Percentiles rank a stretch among this genome's conserved stretches.
These are phyloP conservation scores for Oreohelix idahoensis DNA, from an alignment of 1,140 invertebrate species.

Conservation along the genomic window DNA sequence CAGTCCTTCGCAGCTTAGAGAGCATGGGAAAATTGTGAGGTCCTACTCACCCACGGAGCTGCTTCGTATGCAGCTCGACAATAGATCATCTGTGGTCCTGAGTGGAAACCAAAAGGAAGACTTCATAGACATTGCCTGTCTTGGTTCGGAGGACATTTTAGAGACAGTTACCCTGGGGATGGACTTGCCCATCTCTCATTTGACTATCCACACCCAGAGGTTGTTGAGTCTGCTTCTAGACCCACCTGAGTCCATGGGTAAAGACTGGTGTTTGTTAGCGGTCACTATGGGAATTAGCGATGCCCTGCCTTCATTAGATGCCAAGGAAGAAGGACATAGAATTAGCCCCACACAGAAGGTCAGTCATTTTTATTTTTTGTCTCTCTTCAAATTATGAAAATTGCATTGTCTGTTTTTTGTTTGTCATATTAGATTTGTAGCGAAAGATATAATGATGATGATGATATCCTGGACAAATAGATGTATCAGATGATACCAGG, in stretches of 20 bases:
- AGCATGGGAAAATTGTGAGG: slow-evolving; percentile 77
- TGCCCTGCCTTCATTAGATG: slow-evolving; percentile 73
- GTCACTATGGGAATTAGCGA: slow-evolving; percentile 81
- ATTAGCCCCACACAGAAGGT: slow-evolving; percentile 47
- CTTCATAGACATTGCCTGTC: slow-evolving; percentile 81
- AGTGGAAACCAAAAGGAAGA: slow-evolving; percentile 79
- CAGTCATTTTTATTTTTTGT: not conserved
- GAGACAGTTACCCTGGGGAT: slow-evolving; percentile 68
- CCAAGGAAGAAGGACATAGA: slow-evolving; percentile 73
- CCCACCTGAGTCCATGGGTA: slow-evolving; percentile 83
- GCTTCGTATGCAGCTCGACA: slow-evolving; percentile 72
- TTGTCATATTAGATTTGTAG: no score
- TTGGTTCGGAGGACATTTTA: slow-evolving; percentile 75
- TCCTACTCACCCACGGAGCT: slow-evolving; percentile 79
- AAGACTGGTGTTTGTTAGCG: slow-evolving; percentile 88
- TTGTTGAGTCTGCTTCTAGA: slow-evolving; percentile 80
- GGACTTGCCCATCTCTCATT: slow-evolving; percentile 75
- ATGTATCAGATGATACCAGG: no score
- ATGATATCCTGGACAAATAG: no score
- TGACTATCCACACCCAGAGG: slow-evolving; percentile 75
- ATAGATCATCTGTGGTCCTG: slow-evolving; percentile 55
- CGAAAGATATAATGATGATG: no score
- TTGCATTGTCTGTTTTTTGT: no score
- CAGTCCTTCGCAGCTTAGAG: slow-evolving; percentile 76
- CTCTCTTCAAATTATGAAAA: no score